phyloP scores from a whole-genome alignment of 2,888 invertebrate species.

The Drosophila pegasa region DNA sequence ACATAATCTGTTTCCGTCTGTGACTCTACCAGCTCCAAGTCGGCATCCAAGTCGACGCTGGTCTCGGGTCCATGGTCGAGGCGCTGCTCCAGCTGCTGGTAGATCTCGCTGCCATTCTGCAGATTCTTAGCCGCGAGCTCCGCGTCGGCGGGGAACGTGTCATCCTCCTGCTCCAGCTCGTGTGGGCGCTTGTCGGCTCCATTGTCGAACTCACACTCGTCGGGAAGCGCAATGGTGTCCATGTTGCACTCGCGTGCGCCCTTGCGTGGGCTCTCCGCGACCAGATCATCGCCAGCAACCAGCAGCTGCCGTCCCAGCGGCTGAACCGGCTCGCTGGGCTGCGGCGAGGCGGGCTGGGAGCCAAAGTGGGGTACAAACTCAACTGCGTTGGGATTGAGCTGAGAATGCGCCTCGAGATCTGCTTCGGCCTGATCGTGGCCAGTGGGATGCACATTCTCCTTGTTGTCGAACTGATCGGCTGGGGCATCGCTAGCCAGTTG shows the following conservation, averaged over 20 bases:
- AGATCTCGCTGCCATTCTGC: conserved; percentile 47
- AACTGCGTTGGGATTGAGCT: conserved; percentile 93
- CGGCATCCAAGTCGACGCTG: conserved; percentile 69
- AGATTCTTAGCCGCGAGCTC: conserved; percentile 30
- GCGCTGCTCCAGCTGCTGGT: conserved; percentile 20
- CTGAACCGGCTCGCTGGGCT: conserved; percentile 47
- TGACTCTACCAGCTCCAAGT: conserved; percentile 17
- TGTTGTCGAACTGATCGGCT: conserved; percentile 51
- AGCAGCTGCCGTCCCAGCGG: conserved; percentile 63
- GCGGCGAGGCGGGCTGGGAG: conserved; percentile 83
- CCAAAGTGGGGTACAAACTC: conserved; percentile 88
- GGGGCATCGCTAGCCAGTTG: conserved; percentile 7
- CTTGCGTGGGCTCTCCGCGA: conserved; percentile 91
- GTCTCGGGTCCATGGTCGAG: conserved; percentile 81
- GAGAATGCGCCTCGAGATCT: conserved; percentile 88
- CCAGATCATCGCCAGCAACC: conserved; percentile 82
- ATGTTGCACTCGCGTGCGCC: conserved; percentile 84
- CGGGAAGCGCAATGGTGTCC: conserved; percentile 82
- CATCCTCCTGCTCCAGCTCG: conserved; percentile 76
- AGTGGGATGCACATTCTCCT: conserved; percentile 60
- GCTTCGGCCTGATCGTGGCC: conserved; percentile 38
- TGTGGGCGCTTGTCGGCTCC: conserved; percentile 84
- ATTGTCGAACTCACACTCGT: conserved; percentile 81
- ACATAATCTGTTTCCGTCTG: conserved; percentile 12
- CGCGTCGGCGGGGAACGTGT: conserved; percentile 48